Evolutionary conservation across 2,888 invertebrate genomes (phyloP), one percentile per base, ranked within the genome.

Genomic region (Sinotaia quadrata): DNA sequence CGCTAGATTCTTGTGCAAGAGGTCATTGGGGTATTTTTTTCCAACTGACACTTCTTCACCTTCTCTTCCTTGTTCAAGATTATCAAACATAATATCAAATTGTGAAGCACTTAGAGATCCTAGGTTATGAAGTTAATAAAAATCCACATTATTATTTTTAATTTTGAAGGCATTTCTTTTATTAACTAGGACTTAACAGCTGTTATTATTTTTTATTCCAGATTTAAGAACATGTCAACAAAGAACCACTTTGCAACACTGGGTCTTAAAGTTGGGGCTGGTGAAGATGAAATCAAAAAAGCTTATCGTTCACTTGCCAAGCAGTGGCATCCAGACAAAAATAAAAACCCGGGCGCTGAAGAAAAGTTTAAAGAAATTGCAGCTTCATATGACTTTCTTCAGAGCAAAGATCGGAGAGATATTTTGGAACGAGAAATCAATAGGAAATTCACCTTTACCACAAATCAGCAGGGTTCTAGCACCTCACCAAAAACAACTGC

Each of bases 311-410:
- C 65, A 12, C 74, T 86, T 7, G 87, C 87, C 24, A 83, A 81
- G 56, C 75, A 84, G 66, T 85, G 75, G 74, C 87, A 87, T 66
- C 87, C 87, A 0, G 87, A 87, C 69, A 87, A 86, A 73, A 86
- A 86, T 73, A 79, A 79, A 29, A 78, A 75, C 2, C 62, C 74
- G 15, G 81, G 79, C 4, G 87, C 86, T 3, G 85, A 84, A 62
- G 87, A 85, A 67, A 83, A 79, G 58, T 87, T 87, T 71, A 86
- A 87, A 71, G 82, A 85, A 73, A 82, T 87, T 27, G 74, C 78
- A 12, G 82, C 81, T 7, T 83, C 87, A 18, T 86, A 87, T 67
- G 85, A 85, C 33, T 74, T 75, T 57, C 72, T 87, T 5, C 84
- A 84, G 67, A 78, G 67, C 65, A 68, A 75, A 58, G 82, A 83